These are phyloP conservation scores for Erpornis zantholeuca DNA, from an alignment of 2,113 vertebrate species.

Conservation along the genomic window DNA sequence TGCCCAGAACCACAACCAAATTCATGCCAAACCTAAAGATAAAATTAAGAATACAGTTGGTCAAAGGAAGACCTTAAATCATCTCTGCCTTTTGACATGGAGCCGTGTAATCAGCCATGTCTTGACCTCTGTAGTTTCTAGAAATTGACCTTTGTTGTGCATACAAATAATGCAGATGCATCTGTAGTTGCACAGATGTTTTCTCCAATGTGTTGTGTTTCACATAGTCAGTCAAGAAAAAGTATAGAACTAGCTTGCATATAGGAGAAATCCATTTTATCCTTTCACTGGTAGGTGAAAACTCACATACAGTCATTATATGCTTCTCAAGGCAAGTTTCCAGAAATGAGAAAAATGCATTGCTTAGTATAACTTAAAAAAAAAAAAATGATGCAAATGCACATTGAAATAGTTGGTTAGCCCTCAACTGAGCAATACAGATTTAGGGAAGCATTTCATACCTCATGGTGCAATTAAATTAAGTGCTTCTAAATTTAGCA, in stretches of 20 bases:
- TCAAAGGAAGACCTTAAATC: neutral
- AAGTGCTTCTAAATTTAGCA: neutral
- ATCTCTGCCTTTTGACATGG: neutral
- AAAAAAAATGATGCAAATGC: neutral
- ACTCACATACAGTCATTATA: neutral
- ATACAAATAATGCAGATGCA: neutral
- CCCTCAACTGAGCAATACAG: neutral
- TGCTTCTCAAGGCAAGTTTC: neutral
- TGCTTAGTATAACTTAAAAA: neutral
- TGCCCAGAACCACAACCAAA: neutral
- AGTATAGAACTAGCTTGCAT: neutral
- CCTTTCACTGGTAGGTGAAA: neutral
- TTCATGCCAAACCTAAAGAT: neutral
- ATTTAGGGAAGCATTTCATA: neutral
- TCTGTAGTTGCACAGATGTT: neutral
- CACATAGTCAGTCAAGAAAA: neutral
- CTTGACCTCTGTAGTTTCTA: neutral
- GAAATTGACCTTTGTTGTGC: accelerated
- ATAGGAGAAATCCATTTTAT: neutral
- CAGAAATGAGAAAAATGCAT: neutral
- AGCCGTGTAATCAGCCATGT: neutral
- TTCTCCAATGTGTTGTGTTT: neutral
- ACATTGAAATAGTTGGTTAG: neutral
- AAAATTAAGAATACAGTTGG: neutral
- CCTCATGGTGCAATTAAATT: neutral